phyloP scores from a whole-genome alignment of 2,888 invertebrate species.

The Eristalinus sepulchralis region DNA sequence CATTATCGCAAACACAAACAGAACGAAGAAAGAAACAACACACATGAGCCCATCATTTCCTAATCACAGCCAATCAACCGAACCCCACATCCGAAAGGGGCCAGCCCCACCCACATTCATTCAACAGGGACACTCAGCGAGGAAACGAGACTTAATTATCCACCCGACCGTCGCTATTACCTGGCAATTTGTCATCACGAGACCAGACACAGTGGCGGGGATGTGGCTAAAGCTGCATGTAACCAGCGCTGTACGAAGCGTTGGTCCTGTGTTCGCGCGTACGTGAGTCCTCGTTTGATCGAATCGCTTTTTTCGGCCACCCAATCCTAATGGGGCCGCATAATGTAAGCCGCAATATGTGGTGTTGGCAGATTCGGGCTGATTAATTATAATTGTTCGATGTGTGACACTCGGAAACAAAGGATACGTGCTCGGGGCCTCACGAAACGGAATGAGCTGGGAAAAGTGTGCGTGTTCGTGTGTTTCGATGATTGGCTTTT shows the following conservation, averaged over 20 bases:
- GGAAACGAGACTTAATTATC: slow-evolving; percentile 20
- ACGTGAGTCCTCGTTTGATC: neutral
- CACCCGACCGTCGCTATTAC: slow-evolving; percentile 28
- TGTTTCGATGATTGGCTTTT: neutral
- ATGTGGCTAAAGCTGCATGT: slow-evolving; percentile 27
- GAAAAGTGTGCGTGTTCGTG: neutral
- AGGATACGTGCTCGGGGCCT: neutral
- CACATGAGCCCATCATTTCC: neutral
- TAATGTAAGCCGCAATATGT: slow-evolving; percentile 26
- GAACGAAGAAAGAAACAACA: neutral
- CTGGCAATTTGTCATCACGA: slow-evolving; percentile 32
- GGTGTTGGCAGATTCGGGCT: slow-evolving; percentile 34
- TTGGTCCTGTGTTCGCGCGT: neutral
- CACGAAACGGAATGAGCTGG: neutral
- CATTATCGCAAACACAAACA: neutral
- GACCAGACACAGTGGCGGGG: neutral
- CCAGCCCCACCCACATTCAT: neutral
- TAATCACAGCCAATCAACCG: neutral
- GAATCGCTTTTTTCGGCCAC: slow-evolving; percentile 1
- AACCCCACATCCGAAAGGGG: neutral
- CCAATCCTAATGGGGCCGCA: slow-evolving; percentile 26
- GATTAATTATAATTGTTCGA: slow-evolving; percentile 48
- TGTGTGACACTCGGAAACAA: slow-evolving; percentile 11
- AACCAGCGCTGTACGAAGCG: neutral
- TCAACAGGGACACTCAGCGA: neutral